A percentile compares a stretch with the other conserved stretches of the same genome.
Conservation (phyloP, 2,797 vertebrate genomes). For the Echiichthys vipera region DNA sequence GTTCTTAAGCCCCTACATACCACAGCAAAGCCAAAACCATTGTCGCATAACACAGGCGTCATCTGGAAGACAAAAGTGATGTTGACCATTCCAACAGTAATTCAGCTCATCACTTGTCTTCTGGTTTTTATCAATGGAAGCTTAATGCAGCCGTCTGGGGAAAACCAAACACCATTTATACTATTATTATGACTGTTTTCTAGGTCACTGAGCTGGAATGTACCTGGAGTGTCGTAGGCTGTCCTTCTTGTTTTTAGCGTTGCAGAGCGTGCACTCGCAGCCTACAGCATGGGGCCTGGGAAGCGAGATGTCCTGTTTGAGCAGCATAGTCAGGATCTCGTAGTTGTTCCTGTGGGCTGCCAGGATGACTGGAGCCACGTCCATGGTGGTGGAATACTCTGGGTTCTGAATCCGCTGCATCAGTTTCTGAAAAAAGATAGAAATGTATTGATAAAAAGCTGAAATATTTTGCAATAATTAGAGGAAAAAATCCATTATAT, state of each 20-base stretch:
- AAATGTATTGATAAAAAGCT: not conserved
- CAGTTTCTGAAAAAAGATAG: slow-evolving; percentile 88
- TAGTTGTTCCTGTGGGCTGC: slow-evolving; percentile 99
- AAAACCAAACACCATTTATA: not conserved
- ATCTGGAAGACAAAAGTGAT: not conserved
- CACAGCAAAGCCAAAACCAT: slow-evolving; percentile 34
- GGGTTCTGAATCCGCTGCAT: slow-evolving; percentile 99
- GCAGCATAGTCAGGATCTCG: slow-evolving; percentile 97
- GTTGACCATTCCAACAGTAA: not conserved
- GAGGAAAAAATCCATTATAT: not conserved
- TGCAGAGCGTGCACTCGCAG: slow-evolving; percentile 97
- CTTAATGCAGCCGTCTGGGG: not conserved
- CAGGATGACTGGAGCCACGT: slow-evolving; percentile 97
- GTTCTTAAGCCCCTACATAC: slow-evolving; percentile 28
- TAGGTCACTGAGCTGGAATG: not conserved
- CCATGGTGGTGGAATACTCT: slow-evolving; percentile 99
- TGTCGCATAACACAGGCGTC: not conserved
- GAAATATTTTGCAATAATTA: not conserved
- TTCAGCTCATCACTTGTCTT: not conserved
- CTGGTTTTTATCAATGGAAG: slow-evolving; percentile 13
- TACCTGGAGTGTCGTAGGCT: slow-evolving; percentile 98
- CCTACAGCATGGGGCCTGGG: slow-evolving; percentile 98
- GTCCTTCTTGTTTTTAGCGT: slow-evolving; percentile 99
- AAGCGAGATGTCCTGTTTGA: slow-evolving; percentile 97
- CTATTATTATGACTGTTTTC: not conserved